Conservation (phyloP, 2,888 invertebrate species). For the Sylvicola cinctus region DNA sequence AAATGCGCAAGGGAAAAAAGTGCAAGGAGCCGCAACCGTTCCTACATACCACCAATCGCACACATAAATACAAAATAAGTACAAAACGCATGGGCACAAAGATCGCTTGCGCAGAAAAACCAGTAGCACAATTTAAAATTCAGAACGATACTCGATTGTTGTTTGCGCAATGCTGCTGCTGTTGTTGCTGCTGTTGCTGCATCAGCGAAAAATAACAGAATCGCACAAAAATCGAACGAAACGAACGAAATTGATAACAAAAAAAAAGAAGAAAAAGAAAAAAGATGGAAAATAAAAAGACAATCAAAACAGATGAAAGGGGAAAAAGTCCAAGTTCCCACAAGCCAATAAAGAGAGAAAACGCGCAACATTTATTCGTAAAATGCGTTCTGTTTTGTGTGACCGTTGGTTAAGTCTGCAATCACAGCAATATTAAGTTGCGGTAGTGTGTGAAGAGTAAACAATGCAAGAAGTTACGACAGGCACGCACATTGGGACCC, state of each 20-base stretch:
- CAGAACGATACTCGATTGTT: slow-evolving; percentile 1
- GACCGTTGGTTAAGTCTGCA: too few relatives aligned
- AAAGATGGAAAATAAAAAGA: neutral
- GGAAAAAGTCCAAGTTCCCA: too few relatives aligned
- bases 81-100: neutral
- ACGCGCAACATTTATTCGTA: too few relatives aligned
- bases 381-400: too few relatives aligned
- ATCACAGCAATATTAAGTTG: too few relatives aligned
- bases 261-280: too few relatives aligned
- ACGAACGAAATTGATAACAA: too few relatives aligned
- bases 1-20: neutral
- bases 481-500: too few relatives aligned
- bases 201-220: neutral
- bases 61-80: neutral
- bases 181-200: too few relatives aligned
- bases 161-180: neutral
- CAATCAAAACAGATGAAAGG: neutral
- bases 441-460: too few relatives aligned
- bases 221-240: neutral
- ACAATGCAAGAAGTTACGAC: too few relatives aligned
- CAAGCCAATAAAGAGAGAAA: too few relatives aligned
- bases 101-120: neutral
- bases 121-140: slow-evolving; percentile 1
- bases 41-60: neutral
- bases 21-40: neutral